Evolutionary conservation across 1,140 invertebrate genomes (phyloP), one percentile per base, ranked within the genome.

Genomic region (Pogonomyrmex barbatus): DNA sequence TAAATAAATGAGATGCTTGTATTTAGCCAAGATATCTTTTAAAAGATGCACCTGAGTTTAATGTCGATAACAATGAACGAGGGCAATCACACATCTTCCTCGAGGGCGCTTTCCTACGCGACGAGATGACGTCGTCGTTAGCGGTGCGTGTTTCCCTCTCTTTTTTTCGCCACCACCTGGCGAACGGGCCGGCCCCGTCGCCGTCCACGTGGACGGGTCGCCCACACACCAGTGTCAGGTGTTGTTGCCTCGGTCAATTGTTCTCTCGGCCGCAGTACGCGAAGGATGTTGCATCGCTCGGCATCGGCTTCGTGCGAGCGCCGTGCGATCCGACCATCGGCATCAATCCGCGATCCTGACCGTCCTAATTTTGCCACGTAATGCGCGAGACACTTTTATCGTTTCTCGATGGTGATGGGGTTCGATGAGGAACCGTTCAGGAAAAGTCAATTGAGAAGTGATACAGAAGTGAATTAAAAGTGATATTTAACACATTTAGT

Each of bases 181-280:
- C 30, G 63, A 58, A 71, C 60, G 83, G 76, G 58, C 79, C 47
- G 62, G 47, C 82, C 58, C 67, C 71, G 50, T 70, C 75, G 45
- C 67, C 75, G 45, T 79, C 71, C 88, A 89, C 88, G 88, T 89
- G 88, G 88, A 86, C 81, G 63, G 71, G 58, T 89, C 85, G 88
- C 85, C 88, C 85, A 89, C 88, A 68, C 58, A 77, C 77, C 17
- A 56, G n/a, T 81, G 73, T 83, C 88, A 89, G 88, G 88, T 89
- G 73, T 89, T 79, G 87, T 83, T 52, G 63, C 83, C 47, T 52
- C 56, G 50, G 88, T 89, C 88, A 89, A 89, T 87, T 89, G 88
- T 89, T 89, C 85, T 10, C 77, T 81, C 71, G 60, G 12, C 62
- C 56, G 47, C 85, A 82, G 85, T 89, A 60, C 63, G 77, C 88